These are phyloP conservation scores for Melanostoma scalare DNA, from an alignment of 2,888 invertebrate species.

Conservation along the genomic window DNA sequence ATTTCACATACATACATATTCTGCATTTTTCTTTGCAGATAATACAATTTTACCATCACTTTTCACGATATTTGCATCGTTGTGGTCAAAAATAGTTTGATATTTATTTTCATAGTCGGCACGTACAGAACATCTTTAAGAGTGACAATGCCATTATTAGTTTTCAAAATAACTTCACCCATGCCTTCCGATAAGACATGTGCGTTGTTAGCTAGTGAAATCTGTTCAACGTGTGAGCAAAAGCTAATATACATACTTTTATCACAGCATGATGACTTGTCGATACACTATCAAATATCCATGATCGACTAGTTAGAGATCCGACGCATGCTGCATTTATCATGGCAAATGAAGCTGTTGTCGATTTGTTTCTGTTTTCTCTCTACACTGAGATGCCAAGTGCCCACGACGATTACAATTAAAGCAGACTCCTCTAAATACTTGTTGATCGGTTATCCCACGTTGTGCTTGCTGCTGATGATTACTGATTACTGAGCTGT, in stretches of 20 bases:
- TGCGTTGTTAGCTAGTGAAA: constrained; percentile 16
- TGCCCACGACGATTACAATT: constrained; percentile 25
- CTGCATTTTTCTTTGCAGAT: background rate
- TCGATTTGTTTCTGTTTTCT: too few relatives aligned
- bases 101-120: constrained; percentile 17
- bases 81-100: background rate
- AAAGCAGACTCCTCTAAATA: constrained; percentile 11
- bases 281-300: background rate
- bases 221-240: background rate
- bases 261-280: constrained; percentile 14
- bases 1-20: constrained; percentile 25
- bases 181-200: background rate
- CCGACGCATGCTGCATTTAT: too few relatives aligned
- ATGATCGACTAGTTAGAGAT: too few relatives aligned
- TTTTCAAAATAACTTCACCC: constrained; percentile 4
- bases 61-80: constrained; percentile 10
- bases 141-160: background rate
- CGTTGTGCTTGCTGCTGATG: constrained; percentile 13
- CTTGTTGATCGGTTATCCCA: background rate
- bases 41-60: constrained; percentile 2
- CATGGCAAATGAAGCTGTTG: too few relatives aligned
- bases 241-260: background rate
- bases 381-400: constrained; percentile 1
- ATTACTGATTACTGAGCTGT: background rate
- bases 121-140: constrained; percentile 13